These are phyloP conservation scores for Petroica traversi DNA, from an alignment of 2,113 vertebrate genomes.

Conservation along the genomic window DNA sequence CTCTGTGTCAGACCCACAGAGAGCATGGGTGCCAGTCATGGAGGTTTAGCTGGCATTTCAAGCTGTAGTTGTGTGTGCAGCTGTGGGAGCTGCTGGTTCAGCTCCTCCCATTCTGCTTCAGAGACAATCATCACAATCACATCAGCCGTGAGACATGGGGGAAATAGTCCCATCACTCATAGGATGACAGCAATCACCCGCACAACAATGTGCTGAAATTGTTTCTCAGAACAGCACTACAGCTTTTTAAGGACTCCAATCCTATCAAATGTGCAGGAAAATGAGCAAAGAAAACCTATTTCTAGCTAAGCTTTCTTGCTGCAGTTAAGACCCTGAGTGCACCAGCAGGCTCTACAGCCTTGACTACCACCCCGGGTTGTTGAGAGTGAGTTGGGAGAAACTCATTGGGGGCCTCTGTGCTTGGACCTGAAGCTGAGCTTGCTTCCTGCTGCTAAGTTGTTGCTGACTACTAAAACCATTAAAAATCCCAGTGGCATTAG, in stretches of 20 bases:
- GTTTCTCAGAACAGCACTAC: background rate
- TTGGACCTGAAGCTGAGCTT: background rate
- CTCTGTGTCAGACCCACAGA: background rate
- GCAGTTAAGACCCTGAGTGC: background rate
- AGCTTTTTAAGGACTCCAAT: conserved; percentile 4
- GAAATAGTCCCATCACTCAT: background rate
- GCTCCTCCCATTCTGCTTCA: background rate
- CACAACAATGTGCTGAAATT: background rate
- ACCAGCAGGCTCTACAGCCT: background rate
- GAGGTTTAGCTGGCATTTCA: background rate
- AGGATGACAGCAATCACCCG: conserved; percentile 31
- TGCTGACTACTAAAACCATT: background rate
- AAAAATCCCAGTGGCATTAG: background rate
- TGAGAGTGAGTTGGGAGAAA: background rate
- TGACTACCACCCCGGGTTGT: background rate
- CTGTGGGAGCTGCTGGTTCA: background rate
- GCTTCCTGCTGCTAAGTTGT: background rate
- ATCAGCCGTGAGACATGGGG: background rate
- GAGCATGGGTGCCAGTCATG: background rate
- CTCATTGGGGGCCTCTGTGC: background rate
- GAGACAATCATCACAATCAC: background rate
- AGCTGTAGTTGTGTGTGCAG: background rate
- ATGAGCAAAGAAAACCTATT: background rate
- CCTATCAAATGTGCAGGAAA: background rate
- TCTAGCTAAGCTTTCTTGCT: background rate